Evolutionary conservation across 2,797 vertebrate genomes (phyloP), one percentile per base, ranked within the genome.

Genomic region (Liparis tanakae): DNA sequence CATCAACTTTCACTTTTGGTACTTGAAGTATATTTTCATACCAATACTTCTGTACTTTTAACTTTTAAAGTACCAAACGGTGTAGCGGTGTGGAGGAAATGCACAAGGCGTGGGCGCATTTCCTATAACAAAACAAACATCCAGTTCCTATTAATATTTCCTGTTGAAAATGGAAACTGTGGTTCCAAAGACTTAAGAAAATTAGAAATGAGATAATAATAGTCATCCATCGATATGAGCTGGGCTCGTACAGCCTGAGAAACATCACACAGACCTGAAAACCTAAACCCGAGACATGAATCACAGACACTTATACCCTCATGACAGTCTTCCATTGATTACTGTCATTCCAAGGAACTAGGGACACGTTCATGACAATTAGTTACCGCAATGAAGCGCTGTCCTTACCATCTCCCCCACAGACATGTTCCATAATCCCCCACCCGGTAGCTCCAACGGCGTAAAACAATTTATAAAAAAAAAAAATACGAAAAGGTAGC

Each of bases 331-430:
- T 48, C 14, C 22, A 63, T 12, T 22, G 20, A 67, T 41, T 34
- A 20, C 1, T 17, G 1, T 30, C 0, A 30, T 17, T 53, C 18
- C n/a, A 10, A 20, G 48, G 36, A 34, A 57, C n/a, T 13, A 50
- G 1, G 6, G 6, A 63, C 1, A 12, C 53, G 39, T 3, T 12
- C 10, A 17, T 39, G 34, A 15, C 17, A 53, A 15, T 33, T n/a
- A 37, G 62, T 51, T 22, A 18, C 7, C 10, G 9, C 0, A 2
- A 39, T 0, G 9, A 44, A 54, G 12, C 34, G 17, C 36, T 65
- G 70, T 65, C 70, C 95, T 95, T 94, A 96, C 94, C 91, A 13
- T 62, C 33, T 55, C 61, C 56, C 83, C 78, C 76, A 88, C 74
- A 80, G 86, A 91, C 94, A 95, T 85, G 77, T 69, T 86, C 93